These are phyloP conservation scores for Semotilus atromaculatus DNA, from an alignment of 2,797 vertebrate genomes.

Conservation along the genomic window DNA sequence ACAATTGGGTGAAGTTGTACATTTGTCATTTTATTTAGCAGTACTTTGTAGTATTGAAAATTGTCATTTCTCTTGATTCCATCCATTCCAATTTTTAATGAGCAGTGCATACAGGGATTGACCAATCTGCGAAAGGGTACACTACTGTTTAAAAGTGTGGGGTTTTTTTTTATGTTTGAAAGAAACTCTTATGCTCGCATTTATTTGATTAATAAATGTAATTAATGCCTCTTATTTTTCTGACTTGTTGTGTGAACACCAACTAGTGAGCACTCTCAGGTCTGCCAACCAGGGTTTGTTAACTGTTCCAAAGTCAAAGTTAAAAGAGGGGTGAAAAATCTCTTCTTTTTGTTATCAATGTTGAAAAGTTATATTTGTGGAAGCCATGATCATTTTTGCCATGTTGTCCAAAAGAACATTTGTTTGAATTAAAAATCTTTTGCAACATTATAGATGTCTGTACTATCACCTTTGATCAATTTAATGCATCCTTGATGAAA, in stretches of 20 bases:
- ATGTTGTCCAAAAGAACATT: background rate
- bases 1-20: background rate
- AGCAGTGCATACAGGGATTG: background rate
- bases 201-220: background rate
- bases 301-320: no score
- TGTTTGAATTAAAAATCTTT: background rate
- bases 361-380: no score
- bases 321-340: no score
- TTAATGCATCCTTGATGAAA: background rate
- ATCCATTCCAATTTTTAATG: background rate
- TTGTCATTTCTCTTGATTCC: background rate
- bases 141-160: background rate
- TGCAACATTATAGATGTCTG: background rate
- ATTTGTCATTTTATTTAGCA: background rate
- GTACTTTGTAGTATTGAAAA: background rate
- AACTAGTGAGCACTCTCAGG: no score
- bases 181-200: background rate
- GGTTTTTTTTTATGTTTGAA: background rate
- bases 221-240: no score
- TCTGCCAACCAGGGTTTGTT: no score
- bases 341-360: no score
- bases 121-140: background rate
- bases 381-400: background rate
- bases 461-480: background rate
- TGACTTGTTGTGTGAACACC: no score